Evolutionary conservation across 2,888 invertebrate genomes (phyloP).

Genomic region (Euzophera pinguis): DNA sequence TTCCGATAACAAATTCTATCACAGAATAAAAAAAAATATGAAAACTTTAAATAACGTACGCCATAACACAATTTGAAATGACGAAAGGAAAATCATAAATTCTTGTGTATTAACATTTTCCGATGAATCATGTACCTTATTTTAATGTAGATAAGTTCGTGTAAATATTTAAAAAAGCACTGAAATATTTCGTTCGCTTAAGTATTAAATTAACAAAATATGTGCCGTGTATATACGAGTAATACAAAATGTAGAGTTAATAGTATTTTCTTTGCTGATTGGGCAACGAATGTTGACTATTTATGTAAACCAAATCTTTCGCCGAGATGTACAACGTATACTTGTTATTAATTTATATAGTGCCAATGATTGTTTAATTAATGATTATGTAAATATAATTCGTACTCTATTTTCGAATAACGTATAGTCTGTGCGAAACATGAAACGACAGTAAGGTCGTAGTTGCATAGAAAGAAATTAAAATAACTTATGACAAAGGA

Average conservation of each 20-base stretch:
- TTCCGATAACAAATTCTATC: neutral
- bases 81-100: neutral
- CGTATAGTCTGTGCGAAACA: too few relatives aligned
- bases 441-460: too few relatives aligned
- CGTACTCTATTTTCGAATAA: slow-evolving; percentile 18
- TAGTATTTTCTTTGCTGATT: slow-evolving; percentile 16
- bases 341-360: slow-evolving; percentile 49
- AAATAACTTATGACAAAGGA: too few relatives aligned
- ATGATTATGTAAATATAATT: slow-evolving; percentile 34
- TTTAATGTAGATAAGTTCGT: slow-evolving; percentile 56
- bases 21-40: neutral
- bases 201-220: slow-evolving; percentile 53
- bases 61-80: slow-evolving; percentile 5
- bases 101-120: slow-evolving; percentile 19
- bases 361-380: slow-evolving; percentile 60
- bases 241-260: slow-evolving; percentile 50
- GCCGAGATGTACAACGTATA: slow-evolving; percentile 72
- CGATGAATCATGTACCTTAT: slow-evolving; percentile 54
- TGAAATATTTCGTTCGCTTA: slow-evolving; percentile 54
- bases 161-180: slow-evolving; percentile 66
- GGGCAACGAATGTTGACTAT: slow-evolving; percentile 24
- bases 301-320: slow-evolving; percentile 64
- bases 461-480: too few relatives aligned
- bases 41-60: neutral
- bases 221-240: slow-evolving; percentile 74